Evolutionary conservation across 2,888 invertebrate genomes (phyloP), one percentile per base, ranked within the genome.

Genomic region (Hypena proboscidalis): DNA sequence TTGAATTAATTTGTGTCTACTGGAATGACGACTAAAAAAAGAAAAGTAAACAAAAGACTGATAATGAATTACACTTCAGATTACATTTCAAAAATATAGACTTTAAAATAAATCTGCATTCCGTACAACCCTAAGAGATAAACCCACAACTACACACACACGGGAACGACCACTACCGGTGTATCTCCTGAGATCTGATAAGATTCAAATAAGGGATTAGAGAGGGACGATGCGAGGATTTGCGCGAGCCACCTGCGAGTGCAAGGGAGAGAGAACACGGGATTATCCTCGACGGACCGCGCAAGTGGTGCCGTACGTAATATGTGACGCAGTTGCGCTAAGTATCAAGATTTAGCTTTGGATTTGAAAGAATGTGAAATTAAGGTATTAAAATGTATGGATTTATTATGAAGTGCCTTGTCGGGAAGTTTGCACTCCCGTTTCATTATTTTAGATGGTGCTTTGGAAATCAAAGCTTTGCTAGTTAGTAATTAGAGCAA

Each of bases 141-240:
- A 83, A 75, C 76, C 74, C 75, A 72, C 73, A 63, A 74, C 74
- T 80, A 85, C 86, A 85, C 80, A 76, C 79, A 77, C 77, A 77
- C 73, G 79, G 74, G 74, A 70, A 67, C 78, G 75, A 79, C 85
- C 83, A 80, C 83, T 83, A 83, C 83, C 83, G 85, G 81, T 83
- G 83, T 84, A 85, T 85, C 87, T 90, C 87, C 82, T 77, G 88
- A 87, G 90, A 91, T 90, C 91, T 90, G 91, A 91, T 91, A 91
- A 91, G 91, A 91, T 91, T 91, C 91, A 91, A 91, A 91, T 91
- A 91, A 91, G 90, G 90, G 91, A 91, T 91, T 91, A 91, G 90
- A 90, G 77, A 44, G 78, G 80, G 86, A 86, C 72, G 75, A 57
- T 64, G 60, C 66, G 76, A 84, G 88, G 90, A 90, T 90, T 88